A percentile compares a stretch with the other conserved stretches of the same genome.
phyloP scores from a whole-genome alignment of 1,140 invertebrate genomes.

The Brachionus asplanchnoidis region DNA sequence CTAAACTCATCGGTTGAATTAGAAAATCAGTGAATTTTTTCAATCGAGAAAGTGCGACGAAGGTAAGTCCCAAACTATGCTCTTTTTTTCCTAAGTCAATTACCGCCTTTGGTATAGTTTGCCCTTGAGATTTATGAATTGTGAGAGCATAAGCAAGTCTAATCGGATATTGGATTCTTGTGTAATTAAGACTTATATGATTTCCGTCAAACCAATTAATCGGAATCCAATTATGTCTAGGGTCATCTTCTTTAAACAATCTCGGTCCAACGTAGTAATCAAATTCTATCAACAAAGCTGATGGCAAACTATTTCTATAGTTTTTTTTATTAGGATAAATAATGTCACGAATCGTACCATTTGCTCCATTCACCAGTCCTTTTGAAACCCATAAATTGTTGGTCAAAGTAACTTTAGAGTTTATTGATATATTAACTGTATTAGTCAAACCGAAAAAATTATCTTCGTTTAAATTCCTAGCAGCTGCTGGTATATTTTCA shows the following conservation, averaged over 20 bases:
- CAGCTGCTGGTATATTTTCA: too few relatives aligned
- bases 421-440: too few relatives aligned
- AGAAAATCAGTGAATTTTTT: background rate
- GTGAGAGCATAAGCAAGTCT: slow-evolving; percentile 59
- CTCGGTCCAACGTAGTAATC: background rate
- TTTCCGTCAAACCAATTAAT: background rate
- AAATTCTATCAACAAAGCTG: too few relatives aligned
- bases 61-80: background rate
- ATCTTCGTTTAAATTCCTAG: too few relatives aligned
- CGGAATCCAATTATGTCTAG: background rate
- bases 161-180: slow-evolving; percentile 59
- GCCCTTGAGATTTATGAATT: slow-evolving; percentile 62
- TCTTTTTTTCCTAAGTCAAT: background rate
- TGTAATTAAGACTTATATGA: slow-evolving; percentile 41
- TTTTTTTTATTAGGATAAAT: too few relatives aligned
- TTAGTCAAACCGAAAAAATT: too few relatives aligned
- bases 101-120: slow-evolving; percentile 47
- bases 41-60: background rate
- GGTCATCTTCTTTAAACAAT: background rate
- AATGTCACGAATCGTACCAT: too few relatives aligned
- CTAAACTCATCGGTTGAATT: background rate
- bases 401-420: too few relatives aligned
- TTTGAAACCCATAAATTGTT: too few relatives aligned
- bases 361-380: too few relatives aligned
- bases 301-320: too few relatives aligned